Percentiles rank a stretch among this genome's conserved stretches.
Conservation (phyloP, 2,888 invertebrate genomes). For the Cremastobaeus sp. region DNA sequence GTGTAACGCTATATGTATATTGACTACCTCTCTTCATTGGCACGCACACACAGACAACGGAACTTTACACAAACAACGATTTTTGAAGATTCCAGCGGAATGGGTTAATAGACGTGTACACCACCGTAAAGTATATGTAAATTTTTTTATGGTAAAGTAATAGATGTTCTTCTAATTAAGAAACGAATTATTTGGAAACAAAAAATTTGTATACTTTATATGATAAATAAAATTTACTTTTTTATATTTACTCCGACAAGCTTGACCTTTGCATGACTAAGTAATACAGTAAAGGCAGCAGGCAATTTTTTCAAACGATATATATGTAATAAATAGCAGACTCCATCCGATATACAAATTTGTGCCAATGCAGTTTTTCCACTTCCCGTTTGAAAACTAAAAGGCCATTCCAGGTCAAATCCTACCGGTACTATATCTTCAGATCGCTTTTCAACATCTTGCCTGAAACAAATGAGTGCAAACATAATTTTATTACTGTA, state of each 20-base stretch:
- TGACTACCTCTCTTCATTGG: no score
- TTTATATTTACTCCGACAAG: slow-evolving; percentile 83
- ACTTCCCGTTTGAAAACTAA: slow-evolving; percentile 81
- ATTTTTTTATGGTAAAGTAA: no score
- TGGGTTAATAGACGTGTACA: no score
- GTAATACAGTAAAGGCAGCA: slow-evolving; percentile 79
- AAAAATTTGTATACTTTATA: slow-evolving; percentile 2
- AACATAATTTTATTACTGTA: slow-evolving; percentile 22
- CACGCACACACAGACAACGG: not conserved
- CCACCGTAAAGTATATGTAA: no score
- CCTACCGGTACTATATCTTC: slow-evolving; percentile 80
- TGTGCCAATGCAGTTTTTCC: slow-evolving; percentile 83
- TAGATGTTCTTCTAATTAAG: no score
- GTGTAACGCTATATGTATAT: no score
- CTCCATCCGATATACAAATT: slow-evolving; percentile 80
- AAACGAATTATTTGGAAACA: no score
- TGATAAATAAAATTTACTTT: slow-evolving; percentile 78
- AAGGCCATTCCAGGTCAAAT: slow-evolving; percentile 85
- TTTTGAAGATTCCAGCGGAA: no score
- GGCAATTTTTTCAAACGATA: slow-evolving; percentile 81
- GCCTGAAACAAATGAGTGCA: slow-evolving; percentile 68
- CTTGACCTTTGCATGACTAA: slow-evolving; percentile 81
- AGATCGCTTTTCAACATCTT: slow-evolving; percentile 70
- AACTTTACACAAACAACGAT: not conserved
- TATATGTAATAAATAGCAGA: slow-evolving; percentile 82